These are phyloP conservation scores for Monopterus albus DNA, from an alignment of 2,113 vertebrate genomes.

Conservation along the genomic window DNA sequence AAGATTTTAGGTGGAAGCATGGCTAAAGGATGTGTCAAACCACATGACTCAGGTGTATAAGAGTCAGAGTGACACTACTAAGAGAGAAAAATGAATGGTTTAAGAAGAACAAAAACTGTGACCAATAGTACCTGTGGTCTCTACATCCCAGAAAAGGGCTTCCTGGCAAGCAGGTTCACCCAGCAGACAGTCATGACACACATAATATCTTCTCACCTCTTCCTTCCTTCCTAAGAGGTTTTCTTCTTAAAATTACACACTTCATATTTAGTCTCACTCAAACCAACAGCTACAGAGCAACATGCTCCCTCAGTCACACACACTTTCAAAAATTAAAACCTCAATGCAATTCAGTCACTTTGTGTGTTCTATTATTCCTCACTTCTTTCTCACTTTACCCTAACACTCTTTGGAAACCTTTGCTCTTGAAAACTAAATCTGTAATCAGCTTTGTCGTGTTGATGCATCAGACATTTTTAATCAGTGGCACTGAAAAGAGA, in stretches of 20 bases:
- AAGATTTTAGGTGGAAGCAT: background rate
- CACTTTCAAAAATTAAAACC: conserved; percentile 41
- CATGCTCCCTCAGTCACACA: conserved; percentile 9
- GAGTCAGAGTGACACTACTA: background rate
- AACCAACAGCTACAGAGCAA: conserved; percentile 14
- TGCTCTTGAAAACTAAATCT: conserved; percentile 79
- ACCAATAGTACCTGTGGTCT: conserved; percentile 1
- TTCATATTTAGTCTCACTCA: conserved; percentile 28
- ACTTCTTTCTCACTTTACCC: conserved; percentile 55
- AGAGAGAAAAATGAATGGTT: background rate
- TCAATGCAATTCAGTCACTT: conserved; percentile 28
- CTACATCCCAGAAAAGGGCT: conserved; percentile 3
- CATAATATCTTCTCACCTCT: conserved; percentile 18
- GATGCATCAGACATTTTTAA: conserved; percentile 83
- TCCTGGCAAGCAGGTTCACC: background rate
- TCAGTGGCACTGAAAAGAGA: conserved; percentile 79
- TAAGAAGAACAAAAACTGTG: background rate
- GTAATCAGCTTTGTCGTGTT: conserved; percentile 83
- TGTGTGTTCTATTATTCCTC: conserved; percentile 55
- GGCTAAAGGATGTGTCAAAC: background rate
- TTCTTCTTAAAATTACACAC: conserved; percentile 35
- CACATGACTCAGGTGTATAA: background rate
- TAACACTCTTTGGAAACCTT: conserved; percentile 68
- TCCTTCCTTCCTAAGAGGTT: conserved; percentile 29
- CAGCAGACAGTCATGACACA: background rate